phyloP scores from a whole-genome alignment of 2,113 vertebrate genomes.

The Gymnarchus niloticus region DNA sequence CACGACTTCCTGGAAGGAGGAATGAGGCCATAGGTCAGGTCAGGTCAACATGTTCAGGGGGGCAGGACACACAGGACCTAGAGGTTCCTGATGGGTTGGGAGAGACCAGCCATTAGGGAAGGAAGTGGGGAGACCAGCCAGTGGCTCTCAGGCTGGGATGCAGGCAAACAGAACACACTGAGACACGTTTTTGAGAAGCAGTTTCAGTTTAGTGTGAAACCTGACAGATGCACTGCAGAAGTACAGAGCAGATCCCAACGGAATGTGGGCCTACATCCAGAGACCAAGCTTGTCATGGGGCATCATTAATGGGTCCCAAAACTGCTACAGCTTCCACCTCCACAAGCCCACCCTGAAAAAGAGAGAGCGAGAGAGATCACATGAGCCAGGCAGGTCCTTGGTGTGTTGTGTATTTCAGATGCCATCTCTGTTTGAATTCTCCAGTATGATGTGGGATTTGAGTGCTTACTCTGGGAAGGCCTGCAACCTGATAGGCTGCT shows the following conservation, averaged over 20 bases:
- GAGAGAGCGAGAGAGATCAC: neutral
- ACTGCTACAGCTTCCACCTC: constrained; percentile 66
- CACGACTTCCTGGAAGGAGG: no score
- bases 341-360: constrained; percentile 58
- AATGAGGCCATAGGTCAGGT: no score
- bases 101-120: no score
- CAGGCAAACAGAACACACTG: neutral
- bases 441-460: neutral
- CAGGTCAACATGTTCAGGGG: no score
- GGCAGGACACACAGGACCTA: no score
- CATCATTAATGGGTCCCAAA: constrained; percentile 54
- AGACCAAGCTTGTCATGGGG: constrained; percentile 44
- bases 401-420: neutral
- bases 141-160: no score
- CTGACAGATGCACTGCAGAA: neutral
- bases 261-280: neutral
- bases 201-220: no score
- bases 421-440: neutral
- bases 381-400: neutral
- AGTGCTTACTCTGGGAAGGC: constrained; percentile 64
- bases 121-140: no score
- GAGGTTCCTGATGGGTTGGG: no score
- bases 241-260: neutral
- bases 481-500: constrained; percentile 69
- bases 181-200: neutral